Conservation (phyloP, 2,888 invertebrate species). For the Lepetodrilus schrolli region DNA sequence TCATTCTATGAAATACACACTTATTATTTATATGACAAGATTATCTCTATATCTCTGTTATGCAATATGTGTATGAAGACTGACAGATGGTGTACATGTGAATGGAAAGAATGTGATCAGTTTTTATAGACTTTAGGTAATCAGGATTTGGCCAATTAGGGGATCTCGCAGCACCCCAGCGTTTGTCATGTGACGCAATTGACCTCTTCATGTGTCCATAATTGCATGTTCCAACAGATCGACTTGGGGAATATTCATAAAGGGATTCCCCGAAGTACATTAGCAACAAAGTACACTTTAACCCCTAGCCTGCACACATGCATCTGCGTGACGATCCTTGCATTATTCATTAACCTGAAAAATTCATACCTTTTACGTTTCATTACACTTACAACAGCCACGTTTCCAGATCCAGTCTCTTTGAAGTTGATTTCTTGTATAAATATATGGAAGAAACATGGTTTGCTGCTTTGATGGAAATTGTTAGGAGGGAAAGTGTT, state of each 20-base stretch:
- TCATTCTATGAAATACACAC: no score
- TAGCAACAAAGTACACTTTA: background rate
- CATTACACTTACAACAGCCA: background rate
- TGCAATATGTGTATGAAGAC: no score
- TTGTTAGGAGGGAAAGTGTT: background rate
- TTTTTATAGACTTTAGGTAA: conserved; percentile 13
- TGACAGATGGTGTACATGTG: conserved; percentile 6
- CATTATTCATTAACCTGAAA: conserved; percentile 7
- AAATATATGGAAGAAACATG: background rate
- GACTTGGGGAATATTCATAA: conserved; percentile 14
- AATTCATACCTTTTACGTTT: conserved; percentile 1
- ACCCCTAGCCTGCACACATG: background rate
- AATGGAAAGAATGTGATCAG: background rate
- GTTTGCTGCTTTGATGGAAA: background rate
- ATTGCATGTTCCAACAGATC: background rate
- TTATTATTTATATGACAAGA: no score
- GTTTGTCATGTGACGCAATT: background rate
- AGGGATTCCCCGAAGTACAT: conserved; percentile 6
- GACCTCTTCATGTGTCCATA: background rate
- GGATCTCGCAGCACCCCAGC: background rate
- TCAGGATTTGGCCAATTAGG: conserved; percentile 7
- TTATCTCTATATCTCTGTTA: no score
- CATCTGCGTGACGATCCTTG: background rate
- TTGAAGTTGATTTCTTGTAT: background rate
- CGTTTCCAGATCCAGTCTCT: background rate